phyloP scores from a whole-genome alignment of 2,113 vertebrate species.

The Bubalus kerabau region DNA sequence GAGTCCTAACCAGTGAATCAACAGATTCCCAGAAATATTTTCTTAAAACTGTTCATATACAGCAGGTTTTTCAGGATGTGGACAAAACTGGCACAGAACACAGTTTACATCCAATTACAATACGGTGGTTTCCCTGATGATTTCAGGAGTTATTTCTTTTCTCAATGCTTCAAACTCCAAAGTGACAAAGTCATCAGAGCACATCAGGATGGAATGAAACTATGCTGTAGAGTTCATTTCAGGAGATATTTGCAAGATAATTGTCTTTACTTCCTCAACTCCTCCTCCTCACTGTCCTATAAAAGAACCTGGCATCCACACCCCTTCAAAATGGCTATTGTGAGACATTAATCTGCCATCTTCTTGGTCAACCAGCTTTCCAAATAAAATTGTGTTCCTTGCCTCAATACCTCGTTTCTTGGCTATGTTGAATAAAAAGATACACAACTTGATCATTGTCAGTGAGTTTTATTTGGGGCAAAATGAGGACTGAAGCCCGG shows the following conservation, averaged over 20 bases:
- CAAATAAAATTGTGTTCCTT: neutral
- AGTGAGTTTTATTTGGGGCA: neutral
- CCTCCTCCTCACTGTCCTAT: neutral
- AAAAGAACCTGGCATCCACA: neutral
- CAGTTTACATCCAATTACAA: neutral
- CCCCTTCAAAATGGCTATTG: neutral
- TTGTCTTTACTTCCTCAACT: neutral
- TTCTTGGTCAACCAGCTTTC: neutral
- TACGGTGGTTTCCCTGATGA: neutral
- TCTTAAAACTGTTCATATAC: neutral
- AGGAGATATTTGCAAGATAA: neutral
- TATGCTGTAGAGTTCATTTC: neutral
- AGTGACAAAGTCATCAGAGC: neutral
- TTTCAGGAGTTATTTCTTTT: conserved; percentile 12
- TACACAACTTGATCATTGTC: neutral
- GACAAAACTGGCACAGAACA: neutral
- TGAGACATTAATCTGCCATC: neutral
- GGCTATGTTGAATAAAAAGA: neutral
- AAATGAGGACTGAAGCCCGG: neutral
- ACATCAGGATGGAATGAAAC: neutral
- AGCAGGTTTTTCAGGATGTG: neutral
- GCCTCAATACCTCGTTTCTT: neutral
- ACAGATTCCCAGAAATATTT: neutral
- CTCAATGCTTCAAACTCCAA: conserved; percentile 22
- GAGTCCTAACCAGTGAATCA: neutral